These are phyloP conservation scores for Heliconius himera DNA, from an alignment of 1,140 invertebrate genomes.

Conservation along the genomic window DNA sequence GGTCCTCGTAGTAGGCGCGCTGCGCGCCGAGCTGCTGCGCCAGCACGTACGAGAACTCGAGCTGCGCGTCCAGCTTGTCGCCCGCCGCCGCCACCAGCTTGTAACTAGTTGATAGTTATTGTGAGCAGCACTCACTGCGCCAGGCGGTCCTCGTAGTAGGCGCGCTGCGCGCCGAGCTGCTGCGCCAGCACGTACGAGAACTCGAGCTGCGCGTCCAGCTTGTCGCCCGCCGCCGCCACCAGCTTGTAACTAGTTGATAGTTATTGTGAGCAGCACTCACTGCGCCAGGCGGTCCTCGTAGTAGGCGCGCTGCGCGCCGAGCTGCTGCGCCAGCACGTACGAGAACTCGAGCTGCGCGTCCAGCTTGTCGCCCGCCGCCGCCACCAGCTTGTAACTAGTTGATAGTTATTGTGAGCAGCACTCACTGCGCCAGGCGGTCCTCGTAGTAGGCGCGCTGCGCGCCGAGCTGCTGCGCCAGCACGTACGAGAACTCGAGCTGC, in stretches of 20 bases:
- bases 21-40: slow-evolving; percentile 99
- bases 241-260: too few species aligned
- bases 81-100: slow-evolving; percentile 93
- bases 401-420: too few species aligned
- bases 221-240: slow-evolving; percentile 91
- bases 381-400: slow-evolving; percentile 97
- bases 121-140: background rate
- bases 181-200: slow-evolving; percentile 98
- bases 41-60: slow-evolving; percentile 98
- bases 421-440: background rate
- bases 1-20: slow-evolving; percentile 91
- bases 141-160: slow-evolving; percentile 85
- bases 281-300: slow-evolving; percentile 77
- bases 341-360: slow-evolving; percentile 98
- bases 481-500: slow-evolving; percentile 97
- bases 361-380: slow-evolving; percentile 91
- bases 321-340: slow-evolving; percentile 97
- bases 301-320: slow-evolving; percentile 96
- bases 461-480: slow-evolving; percentile 98
- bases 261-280: too few species aligned
- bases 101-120: too few species aligned
- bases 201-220: slow-evolving; percentile 96
- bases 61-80: slow-evolving; percentile 95
- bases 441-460: slow-evolving; percentile 94
- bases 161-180: slow-evolving; percentile 97